phyloP scores from a whole-genome alignment of 2,888 invertebrate species.

The Amorpha juglandis region DNA sequence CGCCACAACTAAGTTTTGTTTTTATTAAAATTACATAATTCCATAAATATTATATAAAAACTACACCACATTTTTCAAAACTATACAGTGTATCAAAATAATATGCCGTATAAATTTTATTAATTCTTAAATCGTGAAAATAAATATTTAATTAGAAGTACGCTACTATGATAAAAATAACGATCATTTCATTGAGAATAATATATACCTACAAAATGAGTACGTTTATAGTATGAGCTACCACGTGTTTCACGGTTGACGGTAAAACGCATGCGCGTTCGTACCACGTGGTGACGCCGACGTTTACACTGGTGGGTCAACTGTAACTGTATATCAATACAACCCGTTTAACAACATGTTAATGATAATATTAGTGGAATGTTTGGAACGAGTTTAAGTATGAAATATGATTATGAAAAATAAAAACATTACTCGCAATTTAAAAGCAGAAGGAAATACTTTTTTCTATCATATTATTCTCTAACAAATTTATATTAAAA shows the following conservation, averaged over 20 bases:
- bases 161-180: neutral
- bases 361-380: conserved; percentile 12
- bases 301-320: conserved; percentile 40
- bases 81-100: neutral
- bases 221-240: conserved; percentile 28
- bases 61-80: neutral
- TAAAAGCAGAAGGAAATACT: neutral
- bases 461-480: too few species aligned
- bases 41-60: neutral
- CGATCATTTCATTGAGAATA: conserved; percentile 48
- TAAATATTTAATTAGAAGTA: conserved; percentile 2
- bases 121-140: neutral
- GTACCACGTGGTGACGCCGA: conserved; percentile 49
- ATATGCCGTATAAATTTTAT: neutral
- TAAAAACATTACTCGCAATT: neutral
- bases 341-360: conserved; percentile 19
- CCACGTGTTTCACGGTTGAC: conserved; percentile 47
- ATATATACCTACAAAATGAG: conserved; percentile 28
- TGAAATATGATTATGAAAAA: neutral
- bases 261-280: conserved; percentile 39
- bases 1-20: neutral
- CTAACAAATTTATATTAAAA: neutral
- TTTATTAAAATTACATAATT: conserved; percentile 4
- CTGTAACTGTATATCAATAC: conserved; percentile 41
- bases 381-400: neutral